Evolutionary conservation across 2,797 vertebrate genomes (phyloP).

Genomic region (Eleutherodactylus coqui): DNA sequence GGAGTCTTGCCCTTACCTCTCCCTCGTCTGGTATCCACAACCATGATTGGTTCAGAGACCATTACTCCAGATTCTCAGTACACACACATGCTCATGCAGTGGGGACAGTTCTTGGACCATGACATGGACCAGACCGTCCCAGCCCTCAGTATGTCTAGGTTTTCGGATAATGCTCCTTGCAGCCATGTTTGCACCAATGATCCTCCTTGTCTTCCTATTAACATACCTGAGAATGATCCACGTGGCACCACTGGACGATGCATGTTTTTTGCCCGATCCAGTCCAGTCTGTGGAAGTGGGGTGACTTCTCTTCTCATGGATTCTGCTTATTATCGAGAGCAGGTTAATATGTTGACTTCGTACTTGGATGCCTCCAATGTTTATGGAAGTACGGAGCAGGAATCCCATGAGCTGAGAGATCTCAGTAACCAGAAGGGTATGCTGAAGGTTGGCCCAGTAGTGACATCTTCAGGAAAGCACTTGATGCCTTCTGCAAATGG

Average conservation of each 20-base stretch:
- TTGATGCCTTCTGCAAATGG: constrained; percentile 74
- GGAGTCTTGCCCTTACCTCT: constrained; percentile 74
- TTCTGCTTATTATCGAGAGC: constrained; percentile 73
- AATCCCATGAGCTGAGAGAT: constrained; percentile 69
- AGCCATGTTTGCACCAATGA: constrained; percentile 73
- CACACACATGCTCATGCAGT: constrained; percentile 77
- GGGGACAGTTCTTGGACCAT: constrained; percentile 76
- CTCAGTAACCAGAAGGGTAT: constrained; percentile 65
- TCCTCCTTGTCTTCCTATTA: constrained; percentile 73
- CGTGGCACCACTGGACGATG: constrained; percentile 70
- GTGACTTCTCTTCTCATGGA: constrained; percentile 77
- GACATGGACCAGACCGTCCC: constrained; percentile 76
- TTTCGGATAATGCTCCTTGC: constrained; percentile 71
- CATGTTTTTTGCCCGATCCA: constrained; percentile 76
- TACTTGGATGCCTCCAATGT: constrained; percentile 75
- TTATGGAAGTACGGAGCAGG: constrained; percentile 74
- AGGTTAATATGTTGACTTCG: constrained; percentile 75
- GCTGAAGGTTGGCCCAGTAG: constrained; percentile 68
- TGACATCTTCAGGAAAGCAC: constrained; percentile 68
- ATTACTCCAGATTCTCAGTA: constrained; percentile 72
- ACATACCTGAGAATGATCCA: constrained; percentile 71
- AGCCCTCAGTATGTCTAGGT: constrained; percentile 76
- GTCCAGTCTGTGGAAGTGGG: constrained; percentile 73
- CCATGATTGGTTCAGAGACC: constrained; percentile 73
- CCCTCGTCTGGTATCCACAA: constrained; percentile 73